Evolutionary conservation across 2,797 vertebrate species (phyloP).

Genomic region (Epinephelus awoara): DNA sequence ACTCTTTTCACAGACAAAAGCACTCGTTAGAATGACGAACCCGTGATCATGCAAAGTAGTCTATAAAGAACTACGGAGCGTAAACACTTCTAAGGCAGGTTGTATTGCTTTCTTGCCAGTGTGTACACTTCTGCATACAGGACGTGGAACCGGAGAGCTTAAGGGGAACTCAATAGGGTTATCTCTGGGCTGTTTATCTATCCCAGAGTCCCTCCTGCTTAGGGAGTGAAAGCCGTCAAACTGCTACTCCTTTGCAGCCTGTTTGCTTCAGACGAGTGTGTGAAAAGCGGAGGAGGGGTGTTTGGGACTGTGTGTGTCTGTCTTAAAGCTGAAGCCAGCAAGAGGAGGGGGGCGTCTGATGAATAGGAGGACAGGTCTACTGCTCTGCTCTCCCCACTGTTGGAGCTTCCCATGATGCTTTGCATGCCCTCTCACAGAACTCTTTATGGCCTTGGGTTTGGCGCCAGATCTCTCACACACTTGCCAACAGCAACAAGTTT

Average conservation of each 20-base stretch:
- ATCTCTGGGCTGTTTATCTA: slow-evolving; percentile 74
- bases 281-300: slow-evolving; percentile 83
- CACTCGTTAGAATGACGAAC: slow-evolving; percentile 33
- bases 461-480: slow-evolving; percentile 70
- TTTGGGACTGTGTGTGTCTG: slow-evolving; percentile 62
- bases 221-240: slow-evolving; percentile 49
- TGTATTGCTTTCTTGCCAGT: slow-evolving; percentile 42
- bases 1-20: slow-evolving; percentile 50
- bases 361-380: slow-evolving; percentile 70
- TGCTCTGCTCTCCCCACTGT: slow-evolving; percentile 59
- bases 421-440: slow-evolving; percentile 72
- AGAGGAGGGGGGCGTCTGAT: slow-evolving; percentile 52
- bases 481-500: slow-evolving; percentile 79
- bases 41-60: slow-evolving; percentile 44
- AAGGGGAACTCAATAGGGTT: slow-evolving; percentile 58
- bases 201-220: slow-evolving; percentile 59
- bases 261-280: slow-evolving; percentile 75
- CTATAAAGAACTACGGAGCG: slow-evolving; percentile 40
- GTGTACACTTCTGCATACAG: slow-evolving; percentile 48
- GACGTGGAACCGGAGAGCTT: slow-evolving; percentile 52
- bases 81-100: slow-evolving; percentile 43
- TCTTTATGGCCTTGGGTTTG: slow-evolving; percentile 77
- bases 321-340: slow-evolving; percentile 43
- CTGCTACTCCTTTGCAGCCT: slow-evolving; percentile 61
- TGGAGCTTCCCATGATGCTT: slow-evolving; percentile 81